Base-by-base conservation (phyloP, 2,113 vertebrate genomes). In the Eudyptes chrysolophus region DNA sequence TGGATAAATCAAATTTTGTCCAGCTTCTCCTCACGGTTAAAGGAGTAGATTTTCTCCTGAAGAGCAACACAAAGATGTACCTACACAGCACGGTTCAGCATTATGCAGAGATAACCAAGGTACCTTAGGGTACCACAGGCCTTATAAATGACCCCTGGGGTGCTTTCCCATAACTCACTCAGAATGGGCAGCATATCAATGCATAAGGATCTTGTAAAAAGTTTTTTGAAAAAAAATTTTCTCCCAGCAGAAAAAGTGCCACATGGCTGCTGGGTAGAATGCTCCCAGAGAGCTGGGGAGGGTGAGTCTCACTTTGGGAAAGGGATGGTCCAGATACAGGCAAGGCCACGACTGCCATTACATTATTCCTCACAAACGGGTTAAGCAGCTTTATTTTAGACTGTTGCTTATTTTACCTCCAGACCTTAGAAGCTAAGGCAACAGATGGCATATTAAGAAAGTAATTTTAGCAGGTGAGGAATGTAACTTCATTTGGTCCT, bases 381-480 rank as follows among this genome's bases (percentile, higher is more conserved):
- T 49, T 87, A 82, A 72, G 15, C 10, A 68, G 16, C 15, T 89
- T 88, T 68, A 65, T 48, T 81, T 89, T 34, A 89, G 30, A 79
- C 36, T 20, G 21, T 2, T 72, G 13, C 4, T 82, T 69, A 54
- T 78, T 92, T 78, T 49, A 83, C 48, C 55, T 77, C 30, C 11
- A 83, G 81, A 85, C 29, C 32, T 55, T 17, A 87, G 51, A 65
- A 94, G 29, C 25, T 68, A 49, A 93, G 44, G 49, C 22, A 91
- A 79, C 69, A 89, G 42, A 46, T 6, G 54, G 30, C 66, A 55
- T 64, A 69, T 51, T 54, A 76, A 54, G 76, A 65, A 87, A 83
- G 78, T 48, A 60, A 77, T 88, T 92, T 69, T 76, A 93, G 83
- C 29, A 83, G 78, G 62, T 89, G 32, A 94, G 54, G 84, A 89